phyloP scores from a whole-genome alignment of 64 coral and sea anemone genomes.

The Montipora cactus region DNA sequence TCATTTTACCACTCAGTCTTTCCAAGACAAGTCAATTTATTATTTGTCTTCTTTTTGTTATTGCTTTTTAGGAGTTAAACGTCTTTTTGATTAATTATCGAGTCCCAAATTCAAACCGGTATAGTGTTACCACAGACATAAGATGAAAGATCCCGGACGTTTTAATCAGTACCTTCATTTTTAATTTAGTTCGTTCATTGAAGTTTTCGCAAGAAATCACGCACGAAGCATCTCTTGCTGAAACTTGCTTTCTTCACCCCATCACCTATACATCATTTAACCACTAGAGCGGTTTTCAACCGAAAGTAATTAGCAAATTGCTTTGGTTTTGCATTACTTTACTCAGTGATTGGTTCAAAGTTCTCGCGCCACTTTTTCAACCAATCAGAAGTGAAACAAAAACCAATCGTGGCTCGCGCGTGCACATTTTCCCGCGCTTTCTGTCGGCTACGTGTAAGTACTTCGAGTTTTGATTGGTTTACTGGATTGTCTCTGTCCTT shows the following conservation, averaged over 20 bases:
- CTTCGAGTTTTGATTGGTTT: too few relatives aligned
- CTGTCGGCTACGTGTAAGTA: too few relatives aligned
- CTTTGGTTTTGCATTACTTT: too few relatives aligned
- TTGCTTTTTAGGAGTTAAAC: neutral
- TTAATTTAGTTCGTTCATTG: neutral
- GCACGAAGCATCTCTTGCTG: neutral
- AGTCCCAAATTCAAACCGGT: neutral
- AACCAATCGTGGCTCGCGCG: too few relatives aligned
- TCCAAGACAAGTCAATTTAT: too few relatives aligned
- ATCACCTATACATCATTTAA: neutral
- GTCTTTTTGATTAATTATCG: neutral
- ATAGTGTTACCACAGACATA: neutral
- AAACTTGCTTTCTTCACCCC: neutral
- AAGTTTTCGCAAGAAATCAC: neutral
- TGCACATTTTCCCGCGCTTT: too few relatives aligned
- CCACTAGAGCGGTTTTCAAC: neutral
- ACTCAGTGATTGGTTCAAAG: too few relatives aligned
- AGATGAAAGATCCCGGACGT: constrained; percentile 11
- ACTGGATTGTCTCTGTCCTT: too few relatives aligned
- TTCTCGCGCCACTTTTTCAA: too few relatives aligned
- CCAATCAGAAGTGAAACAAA: too few relatives aligned
- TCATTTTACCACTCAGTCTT: too few relatives aligned
- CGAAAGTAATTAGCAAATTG: too few relatives aligned
- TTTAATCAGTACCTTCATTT: neutral
- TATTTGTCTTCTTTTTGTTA: neutral